Evolutionary conservation across 1,140 invertebrate genomes (phyloP).

Genomic region (Pseudomyrmex flavicornis): DNA sequence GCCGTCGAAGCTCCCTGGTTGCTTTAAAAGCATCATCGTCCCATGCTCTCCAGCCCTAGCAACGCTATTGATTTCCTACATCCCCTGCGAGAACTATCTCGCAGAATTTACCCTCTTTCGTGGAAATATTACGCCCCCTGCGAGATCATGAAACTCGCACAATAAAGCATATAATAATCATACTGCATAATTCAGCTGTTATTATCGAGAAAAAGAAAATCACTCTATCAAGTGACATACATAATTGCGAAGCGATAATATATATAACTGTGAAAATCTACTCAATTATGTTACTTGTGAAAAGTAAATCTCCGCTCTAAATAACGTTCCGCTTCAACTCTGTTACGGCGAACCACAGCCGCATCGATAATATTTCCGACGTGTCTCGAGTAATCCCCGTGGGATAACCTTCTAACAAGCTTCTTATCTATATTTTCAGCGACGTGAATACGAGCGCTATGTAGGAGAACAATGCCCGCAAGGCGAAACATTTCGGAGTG

Average conservation of each 20-base stretch:
- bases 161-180: conserved; percentile 52
- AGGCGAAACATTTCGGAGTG: conserved; percentile 8
- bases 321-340: neutral
- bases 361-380: neutral
- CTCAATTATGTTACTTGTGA: too few species aligned
- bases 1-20: conserved; percentile 74
- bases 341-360: too few species aligned
- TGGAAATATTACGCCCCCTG: conserved; percentile 74
- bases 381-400: neutral
- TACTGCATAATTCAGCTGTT: neutral
- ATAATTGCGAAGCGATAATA: neutral
- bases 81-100: conserved; percentile 81
- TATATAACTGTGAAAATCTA: too few species aligned
- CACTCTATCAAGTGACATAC: neutral
- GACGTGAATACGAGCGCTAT: conserved; percentile 3
- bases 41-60: conserved; percentile 81
- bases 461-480: conserved; percentile 6
- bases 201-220: neutral
- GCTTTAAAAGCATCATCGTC: conserved; percentile 84
- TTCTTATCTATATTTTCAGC: conserved; percentile 20
- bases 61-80: conserved; percentile 85
- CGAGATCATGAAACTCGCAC: conserved; percentile 63
- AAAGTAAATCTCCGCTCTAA: too few species aligned
- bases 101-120: conserved; percentile 80
- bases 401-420: neutral